These are phyloP conservation scores for Montipora capricornis DNA, from an alignment of 64 coral and sea anemone species.

Conservation along the genomic window DNA sequence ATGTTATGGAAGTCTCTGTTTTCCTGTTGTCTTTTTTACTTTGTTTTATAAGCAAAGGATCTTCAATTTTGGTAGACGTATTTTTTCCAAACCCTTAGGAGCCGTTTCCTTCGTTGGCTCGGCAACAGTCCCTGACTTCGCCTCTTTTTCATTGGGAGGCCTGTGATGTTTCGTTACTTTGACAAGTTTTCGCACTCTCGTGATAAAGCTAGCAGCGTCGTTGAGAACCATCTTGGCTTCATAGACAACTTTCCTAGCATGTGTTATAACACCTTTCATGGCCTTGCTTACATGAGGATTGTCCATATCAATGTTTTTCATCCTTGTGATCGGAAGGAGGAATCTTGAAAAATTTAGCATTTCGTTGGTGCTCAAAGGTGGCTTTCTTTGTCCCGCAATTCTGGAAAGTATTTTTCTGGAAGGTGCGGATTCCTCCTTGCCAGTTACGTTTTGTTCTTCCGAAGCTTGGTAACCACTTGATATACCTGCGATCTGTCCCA, in stretches of 20 bases:
- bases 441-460: background rate
- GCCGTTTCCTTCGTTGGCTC: background rate
- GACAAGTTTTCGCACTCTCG: conserved; percentile 63
- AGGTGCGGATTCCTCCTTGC: background rate
- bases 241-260: conserved; percentile 69
- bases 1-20: background rate
- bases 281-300: conserved; percentile 47
- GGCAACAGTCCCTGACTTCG: background rate
- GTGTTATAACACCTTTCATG: conserved; percentile 64
- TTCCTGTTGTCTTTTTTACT: background rate
- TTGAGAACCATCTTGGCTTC: conserved; percentile 78
- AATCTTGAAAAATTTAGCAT: conserved; percentile 39
- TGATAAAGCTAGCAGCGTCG: conserved; percentile 66
- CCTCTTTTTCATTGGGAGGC: background rate
- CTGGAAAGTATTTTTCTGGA: background rate
- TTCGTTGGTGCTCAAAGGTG: background rate
- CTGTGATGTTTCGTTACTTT: conserved; percentile 47
- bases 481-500: background rate
- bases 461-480: background rate
- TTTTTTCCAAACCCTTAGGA: background rate
- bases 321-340: conserved; percentile 40
- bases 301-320: conserved; percentile 60
- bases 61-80: background rate
- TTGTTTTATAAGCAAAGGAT: background rate
- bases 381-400: background rate